phyloP scores from a whole-genome alignment of 2,113 vertebrate genomes.

The Triplophysa siluroides region DNA sequence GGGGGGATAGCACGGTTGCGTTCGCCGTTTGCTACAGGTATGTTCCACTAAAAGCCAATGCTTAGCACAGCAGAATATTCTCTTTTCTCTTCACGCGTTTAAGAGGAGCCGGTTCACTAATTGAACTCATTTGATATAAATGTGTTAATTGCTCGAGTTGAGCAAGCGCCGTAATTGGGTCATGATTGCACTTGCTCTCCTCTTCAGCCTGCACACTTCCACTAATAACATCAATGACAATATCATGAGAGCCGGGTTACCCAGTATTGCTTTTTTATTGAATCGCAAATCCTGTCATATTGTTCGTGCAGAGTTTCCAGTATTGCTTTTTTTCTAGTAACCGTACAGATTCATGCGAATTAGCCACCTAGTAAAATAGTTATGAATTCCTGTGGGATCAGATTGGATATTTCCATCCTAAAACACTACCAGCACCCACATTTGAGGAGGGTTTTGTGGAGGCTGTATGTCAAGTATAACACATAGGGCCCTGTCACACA shows the following conservation, averaged over 20 bases:
- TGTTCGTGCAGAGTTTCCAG: no score
- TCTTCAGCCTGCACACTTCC: constrained; percentile 23
- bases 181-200: constrained; percentile 70
- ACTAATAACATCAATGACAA: constrained; percentile 30
- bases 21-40: not conserved
- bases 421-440: no score
- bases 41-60: not conserved
- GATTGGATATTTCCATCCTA: no score
- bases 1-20: not conserved
- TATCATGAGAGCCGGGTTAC: constrained; percentile 18
- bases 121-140: constrained; percentile 76
- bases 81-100: constrained; percentile 58
- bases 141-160: constrained; percentile 79
- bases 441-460: no score
- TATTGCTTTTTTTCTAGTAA: no score
- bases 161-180: constrained; percentile 77
- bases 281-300: not conserved
- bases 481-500: no score
- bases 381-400: no score
- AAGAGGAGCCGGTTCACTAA: constrained; percentile 73
- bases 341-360: no score
- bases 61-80: constrained; percentile 34
- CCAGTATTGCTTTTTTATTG: not conserved
- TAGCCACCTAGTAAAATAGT: no score
- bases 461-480: no score